phyloP scores from a whole-genome alignment of 2,888 invertebrate species.

The Megastigmus dorsalis region DNA sequence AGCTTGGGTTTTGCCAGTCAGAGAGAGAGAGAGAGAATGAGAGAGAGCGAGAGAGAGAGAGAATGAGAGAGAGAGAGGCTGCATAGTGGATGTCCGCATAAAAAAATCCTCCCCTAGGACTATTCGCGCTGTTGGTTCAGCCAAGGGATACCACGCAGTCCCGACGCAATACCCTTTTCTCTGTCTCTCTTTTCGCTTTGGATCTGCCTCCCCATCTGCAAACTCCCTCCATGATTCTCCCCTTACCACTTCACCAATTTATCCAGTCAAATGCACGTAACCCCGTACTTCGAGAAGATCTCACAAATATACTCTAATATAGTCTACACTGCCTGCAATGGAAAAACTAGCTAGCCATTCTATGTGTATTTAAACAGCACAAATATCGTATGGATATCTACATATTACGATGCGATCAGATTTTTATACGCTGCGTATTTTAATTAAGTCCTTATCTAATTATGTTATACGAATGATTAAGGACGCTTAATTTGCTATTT shows the following conservation, averaged over 20 bases:
- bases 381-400: too few relatives aligned
- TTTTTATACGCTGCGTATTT: too few relatives aligned
- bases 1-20: conserved; percentile 12
- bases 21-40: conserved; percentile 42
- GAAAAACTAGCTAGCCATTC: conserved; percentile 40
- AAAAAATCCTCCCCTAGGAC: conserved; percentile 69
- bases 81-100: conserved; percentile 60
- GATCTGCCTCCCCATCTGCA: neutral
- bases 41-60: neutral
- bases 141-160: conserved; percentile 58
- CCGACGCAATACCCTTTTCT: conserved; percentile 19
- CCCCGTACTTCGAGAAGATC: conserved; percentile 4
- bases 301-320: conserved; percentile 13
- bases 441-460: too few relatives aligned
- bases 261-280: conserved; percentile 36
- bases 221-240: conserved; percentile 7
- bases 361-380: conserved; percentile 3
- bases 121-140: conserved; percentile 60
- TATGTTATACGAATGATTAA: too few relatives aligned
- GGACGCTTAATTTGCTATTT: too few relatives aligned
- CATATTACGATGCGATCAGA: too few relatives aligned
- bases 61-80: neutral
- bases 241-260: conserved; percentile 30
- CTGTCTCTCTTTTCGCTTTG: conserved; percentile 8
- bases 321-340: too few relatives aligned